Conservation (phyloP, 2,113 vertebrate genomes). For the Struthidea cinerea region DNA sequence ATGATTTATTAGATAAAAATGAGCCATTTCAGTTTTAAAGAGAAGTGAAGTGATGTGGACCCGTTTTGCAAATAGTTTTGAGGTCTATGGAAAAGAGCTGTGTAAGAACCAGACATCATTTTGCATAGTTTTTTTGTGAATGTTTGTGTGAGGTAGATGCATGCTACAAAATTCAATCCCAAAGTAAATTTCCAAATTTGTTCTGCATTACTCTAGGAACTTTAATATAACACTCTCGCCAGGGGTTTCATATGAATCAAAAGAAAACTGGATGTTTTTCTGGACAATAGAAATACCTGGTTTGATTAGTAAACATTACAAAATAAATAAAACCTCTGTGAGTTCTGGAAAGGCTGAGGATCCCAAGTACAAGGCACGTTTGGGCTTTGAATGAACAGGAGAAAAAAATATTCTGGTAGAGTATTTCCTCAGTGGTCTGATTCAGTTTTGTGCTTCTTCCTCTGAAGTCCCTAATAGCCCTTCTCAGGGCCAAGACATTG, state of each 20-base stretch:
- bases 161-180: not conserved
- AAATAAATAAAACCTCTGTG: not conserved
- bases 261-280: not conserved
- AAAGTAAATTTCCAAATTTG: not conserved
- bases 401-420: not conserved
- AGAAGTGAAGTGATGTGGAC: not conserved
- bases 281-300: not conserved
- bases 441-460: not conserved
- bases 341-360: not conserved
- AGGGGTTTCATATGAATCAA: not conserved
- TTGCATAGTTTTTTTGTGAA: not conserved
- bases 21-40: not conserved
- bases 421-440: not conserved
- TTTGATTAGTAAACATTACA: not conserved
- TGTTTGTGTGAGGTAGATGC: not conserved
- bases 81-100: not conserved
- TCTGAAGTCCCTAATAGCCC: not conserved
- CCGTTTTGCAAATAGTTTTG: not conserved
- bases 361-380: not conserved
- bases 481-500: not conserved
- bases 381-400: not conserved
- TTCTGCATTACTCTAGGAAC: not conserved
- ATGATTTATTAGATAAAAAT: not conserved
- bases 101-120: not conserved
- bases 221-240: not conserved